Evolutionary conservation across 2,888 invertebrate species (phyloP).

Genomic region (Diarsia mendica): DNA sequence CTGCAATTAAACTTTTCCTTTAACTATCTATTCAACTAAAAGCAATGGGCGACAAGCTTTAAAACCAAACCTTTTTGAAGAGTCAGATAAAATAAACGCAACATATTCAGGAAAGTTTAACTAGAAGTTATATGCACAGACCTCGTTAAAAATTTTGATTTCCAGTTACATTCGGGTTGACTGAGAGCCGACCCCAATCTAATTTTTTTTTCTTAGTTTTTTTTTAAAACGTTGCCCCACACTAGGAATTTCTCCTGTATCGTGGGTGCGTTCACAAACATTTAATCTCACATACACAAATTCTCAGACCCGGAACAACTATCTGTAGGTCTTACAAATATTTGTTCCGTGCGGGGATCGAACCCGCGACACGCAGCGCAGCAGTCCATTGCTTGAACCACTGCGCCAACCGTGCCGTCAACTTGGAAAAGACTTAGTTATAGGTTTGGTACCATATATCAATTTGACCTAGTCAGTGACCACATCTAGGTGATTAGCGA

Average conservation of each 20-base stretch:
- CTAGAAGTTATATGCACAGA: not conserved
- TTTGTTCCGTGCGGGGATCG: no score
- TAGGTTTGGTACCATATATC: not conserved
- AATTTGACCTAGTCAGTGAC: no score
- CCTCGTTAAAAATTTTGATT: not conserved
- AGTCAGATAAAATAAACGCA: not conserved
- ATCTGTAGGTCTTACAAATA: no score
- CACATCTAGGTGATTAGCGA: not conserved
- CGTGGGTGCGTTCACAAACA: no score
- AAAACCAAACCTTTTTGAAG: not conserved
- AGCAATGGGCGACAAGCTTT: not conserved
- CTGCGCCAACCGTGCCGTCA: no score
- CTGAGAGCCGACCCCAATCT: not conserved
- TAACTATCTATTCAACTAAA: not conserved
- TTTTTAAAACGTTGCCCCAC: no score
- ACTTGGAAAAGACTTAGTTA: not conserved
- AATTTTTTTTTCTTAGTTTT: no score
- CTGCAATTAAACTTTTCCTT: conserved; percentile 61
- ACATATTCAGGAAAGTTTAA: not conserved
- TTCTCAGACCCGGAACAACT: no score
- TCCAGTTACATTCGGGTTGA: not conserved
- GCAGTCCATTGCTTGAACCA: no score
- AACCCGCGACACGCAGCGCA: no score
- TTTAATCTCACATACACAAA: no score
- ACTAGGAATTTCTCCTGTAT: no score